phyloP scores from a whole-genome alignment of 2,888 invertebrate genomes.

The Tanaodytes sp. region DNA sequence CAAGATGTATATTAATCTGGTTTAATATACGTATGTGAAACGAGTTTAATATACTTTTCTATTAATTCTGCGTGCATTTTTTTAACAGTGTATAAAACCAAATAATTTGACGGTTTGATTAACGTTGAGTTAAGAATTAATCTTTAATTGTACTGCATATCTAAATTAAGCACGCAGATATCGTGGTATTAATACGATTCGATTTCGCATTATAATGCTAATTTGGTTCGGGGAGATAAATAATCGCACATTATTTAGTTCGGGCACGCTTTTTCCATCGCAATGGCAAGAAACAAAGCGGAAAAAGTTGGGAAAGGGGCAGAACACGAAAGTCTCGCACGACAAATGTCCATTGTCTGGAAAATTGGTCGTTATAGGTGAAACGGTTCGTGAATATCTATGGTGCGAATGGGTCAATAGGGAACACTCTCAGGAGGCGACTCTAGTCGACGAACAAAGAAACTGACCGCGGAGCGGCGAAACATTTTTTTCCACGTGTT shows the following conservation, averaged over 20 bases:
- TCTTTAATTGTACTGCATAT: too few species aligned
- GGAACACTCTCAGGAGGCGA: constrained; percentile 14
- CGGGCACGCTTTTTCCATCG: background rate
- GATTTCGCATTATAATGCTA: too few species aligned
- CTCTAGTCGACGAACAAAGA: constrained; percentile 13
- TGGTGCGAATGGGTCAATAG: constrained; percentile 11
- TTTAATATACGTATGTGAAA: too few species aligned
- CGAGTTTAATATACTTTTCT: too few species aligned
- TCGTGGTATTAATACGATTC: background rate
- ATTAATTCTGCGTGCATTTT: too few species aligned
- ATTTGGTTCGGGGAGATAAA: too few species aligned
- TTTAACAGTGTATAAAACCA: too few species aligned
- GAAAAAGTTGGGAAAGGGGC: background rate
- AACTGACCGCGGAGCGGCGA: constrained; percentile 17
- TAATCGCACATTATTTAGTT: too few species aligned
- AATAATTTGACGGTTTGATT: too few species aligned
- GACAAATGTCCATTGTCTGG: constrained; percentile 29
- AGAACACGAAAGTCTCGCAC: constrained; percentile 16
- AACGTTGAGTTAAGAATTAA: too few species aligned
- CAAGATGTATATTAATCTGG: too few species aligned
- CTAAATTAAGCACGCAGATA: background rate
- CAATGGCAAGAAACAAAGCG: background rate
- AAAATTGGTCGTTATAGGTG: constrained; percentile 24
- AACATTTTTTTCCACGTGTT: constrained; percentile 34
- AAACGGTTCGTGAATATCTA: constrained; percentile 27